Base-by-base conservation (phyloP, 2,797 vertebrate genomes). In the Zalophus californianus region DNA sequence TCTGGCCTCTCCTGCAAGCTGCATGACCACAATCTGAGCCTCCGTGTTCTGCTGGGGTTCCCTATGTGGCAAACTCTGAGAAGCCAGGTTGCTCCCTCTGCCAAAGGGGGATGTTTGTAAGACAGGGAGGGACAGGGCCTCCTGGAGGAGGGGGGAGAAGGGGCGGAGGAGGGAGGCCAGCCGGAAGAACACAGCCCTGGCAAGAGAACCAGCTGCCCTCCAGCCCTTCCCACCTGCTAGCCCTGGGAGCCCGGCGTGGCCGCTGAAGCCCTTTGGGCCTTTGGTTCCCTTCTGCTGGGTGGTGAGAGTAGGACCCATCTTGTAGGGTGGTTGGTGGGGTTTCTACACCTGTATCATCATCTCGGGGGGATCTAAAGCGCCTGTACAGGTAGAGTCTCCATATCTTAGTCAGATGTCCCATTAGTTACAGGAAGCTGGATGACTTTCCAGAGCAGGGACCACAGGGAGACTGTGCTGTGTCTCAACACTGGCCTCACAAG, bases 221-320 rank as follows among this genome's bases (percentile, higher is more conserved):
- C 52, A 82, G 29, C 48, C 16, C 58, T 23, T 64, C 5, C 41
- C 58, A 0, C 4, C 9, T 15, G 9, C 4, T 5, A 9, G 50
- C 52, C 56, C 16, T 52, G 64, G 41, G 48, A 41, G 7, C 7
- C 1, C 4, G 41, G 54, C 54, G 44, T 52, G 18, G 56, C n/a
- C 7, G 21, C 77, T 85, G 44, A 18, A 41, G 32, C 48, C 89
- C 52, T 58, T 44, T 50, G 58, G 12, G 72, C 32, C 38, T 94
- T 15, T 32, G 75, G 29, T 56, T 90, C 8, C 29, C 29, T 75
- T 54, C 25, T n/a, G 68, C n/a, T 20, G 27, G 16, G 3, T 20
- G 11, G 11, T 25, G 38, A 23, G 8, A 9, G 7, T 21, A 23
- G 38, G 8, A 3, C 14, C 3, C 3, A 0, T 58, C 41, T 16